Percentiles rank a stretch among this genome's conserved stretches.
These are phyloP conservation scores for Eubucco bourcierii DNA, from an alignment of 2,113 vertebrate species.

Conservation along the genomic window DNA sequence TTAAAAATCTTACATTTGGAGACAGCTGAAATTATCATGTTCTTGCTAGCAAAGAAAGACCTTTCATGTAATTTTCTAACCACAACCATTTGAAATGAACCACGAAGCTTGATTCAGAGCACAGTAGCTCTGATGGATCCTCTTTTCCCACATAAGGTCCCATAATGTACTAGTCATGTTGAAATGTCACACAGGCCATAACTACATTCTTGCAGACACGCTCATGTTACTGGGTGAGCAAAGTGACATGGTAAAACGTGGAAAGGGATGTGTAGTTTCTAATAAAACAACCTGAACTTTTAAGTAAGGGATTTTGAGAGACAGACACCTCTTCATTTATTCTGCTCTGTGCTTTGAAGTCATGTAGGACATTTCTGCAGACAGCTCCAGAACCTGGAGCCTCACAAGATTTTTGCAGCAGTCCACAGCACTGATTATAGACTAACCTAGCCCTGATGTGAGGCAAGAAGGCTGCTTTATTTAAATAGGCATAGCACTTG, in stretches of 20 bases:
- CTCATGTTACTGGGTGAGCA: neutral
- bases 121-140: neutral
- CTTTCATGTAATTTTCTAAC: conserved; percentile 3
- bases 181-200: neutral
- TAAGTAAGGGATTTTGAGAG: neutral
- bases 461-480: neutral
- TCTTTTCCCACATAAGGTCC: neutral
- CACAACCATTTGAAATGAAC: neutral
- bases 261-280: neutral
- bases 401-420: neutral
- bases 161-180: neutral
- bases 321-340: neutral
- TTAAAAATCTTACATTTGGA: neutral
- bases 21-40: conserved; percentile 11
- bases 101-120: neutral
- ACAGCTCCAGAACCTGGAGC: neutral
- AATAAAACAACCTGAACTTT: neutral
- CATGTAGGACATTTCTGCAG: neutral
- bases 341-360: neutral
- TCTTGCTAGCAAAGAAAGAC: conserved; percentile 2
- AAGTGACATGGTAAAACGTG: neutral
- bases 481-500: neutral
- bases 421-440: neutral
- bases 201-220: accelerated
- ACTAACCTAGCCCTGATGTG: neutral